Base-by-base conservation (phyloP, 1,140 invertebrate genomes). In the Camponotus pennsylvanicus region DNA sequence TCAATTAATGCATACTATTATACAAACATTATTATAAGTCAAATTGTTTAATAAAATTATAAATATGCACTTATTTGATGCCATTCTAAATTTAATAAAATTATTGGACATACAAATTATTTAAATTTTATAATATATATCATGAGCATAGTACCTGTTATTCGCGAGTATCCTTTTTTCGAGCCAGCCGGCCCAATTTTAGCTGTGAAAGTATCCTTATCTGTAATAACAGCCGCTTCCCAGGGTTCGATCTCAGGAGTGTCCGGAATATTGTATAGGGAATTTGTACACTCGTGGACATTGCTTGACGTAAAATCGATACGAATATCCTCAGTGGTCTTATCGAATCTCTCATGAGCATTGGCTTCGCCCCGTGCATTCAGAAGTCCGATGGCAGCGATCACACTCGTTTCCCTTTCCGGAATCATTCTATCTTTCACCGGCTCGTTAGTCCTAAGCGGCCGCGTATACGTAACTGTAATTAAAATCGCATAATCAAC, bases 321-420 rank as follows among this genome's bases (percentile, higher is more conserved):
- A 85, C 96, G 96, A 73, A 97, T 96, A 90, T 98, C 97, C 63
- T 96, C 97, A 52, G 95, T 96, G 21, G 97, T 98, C 91, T 96
- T 97, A 92, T 98, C 97, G 89, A 95, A 95, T 64, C 94, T 92
- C 7, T 96, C 96, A 93, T 98, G 98, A 6, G 98, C 97, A 89
- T 98, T 98, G 0, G 98, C 98, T 94, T 98, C 98, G 82, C 97
- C 97, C 64, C 96, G 94, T 0, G 95, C 95, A 95, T 98, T 98
- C 2, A 99, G 95, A 0, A 97, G 97, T 6, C 98, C 98, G 87
- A 99, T 98, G 15, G 98, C 98, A 0, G 98, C 98, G n/a, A 99
- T 98, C 2, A 98, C 97, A 21, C 96, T 97, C 11, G 97, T 96
- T 32, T 97, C 96, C 0, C 96, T 95, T 45, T 97, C 95, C 1